Evolutionary conservation across 2,888 invertebrate species (phyloP).

Genomic region (Agonum fuliginosum): DNA sequence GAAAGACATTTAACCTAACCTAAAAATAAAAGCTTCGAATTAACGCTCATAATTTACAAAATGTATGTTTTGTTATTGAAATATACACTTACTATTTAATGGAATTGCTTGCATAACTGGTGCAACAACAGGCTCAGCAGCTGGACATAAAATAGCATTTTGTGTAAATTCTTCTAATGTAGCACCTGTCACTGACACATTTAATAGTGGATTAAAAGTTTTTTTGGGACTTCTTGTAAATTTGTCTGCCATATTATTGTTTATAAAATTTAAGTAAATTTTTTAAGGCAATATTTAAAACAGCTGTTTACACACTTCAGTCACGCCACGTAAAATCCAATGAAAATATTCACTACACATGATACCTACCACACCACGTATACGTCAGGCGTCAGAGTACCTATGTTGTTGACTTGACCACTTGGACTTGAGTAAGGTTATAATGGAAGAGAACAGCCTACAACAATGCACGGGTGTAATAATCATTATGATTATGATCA

Average conservation of each 20-base stretch:
- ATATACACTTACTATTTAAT: constrained; percentile 70
- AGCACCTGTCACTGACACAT: constrained; percentile 83
- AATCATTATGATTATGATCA: too few relatives aligned
- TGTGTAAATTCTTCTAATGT: constrained; percentile 84
- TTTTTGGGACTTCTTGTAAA: constrained; percentile 65
- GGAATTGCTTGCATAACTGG: constrained; percentile 71
- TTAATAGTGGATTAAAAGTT: constrained; percentile 82
- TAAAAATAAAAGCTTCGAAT: neutral
- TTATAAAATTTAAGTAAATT: neutral
- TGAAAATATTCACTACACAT: constrained; percentile 23
- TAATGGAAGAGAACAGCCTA: too few relatives aligned
- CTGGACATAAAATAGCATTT: constrained; percentile 83
- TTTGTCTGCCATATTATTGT: constrained; percentile 51
- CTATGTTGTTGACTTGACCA: too few relatives aligned
- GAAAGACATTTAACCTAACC: constrained; percentile 14
- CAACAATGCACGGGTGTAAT: too few relatives aligned
- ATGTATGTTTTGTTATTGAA: too few relatives aligned
- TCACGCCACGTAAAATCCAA: constrained; percentile 52
- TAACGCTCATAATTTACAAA: neutral
- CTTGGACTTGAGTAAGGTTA: too few relatives aligned
- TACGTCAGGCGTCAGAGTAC: neutral
- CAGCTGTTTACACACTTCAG: constrained; percentile 43
- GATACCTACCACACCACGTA: constrained; percentile 27
- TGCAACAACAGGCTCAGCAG: constrained; percentile 70
- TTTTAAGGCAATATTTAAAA: constrained; percentile 20